Evolutionary conservation across 2,797 vertebrate genomes (phyloP).

Genomic region (Craterocephalus amniculus): DNA sequence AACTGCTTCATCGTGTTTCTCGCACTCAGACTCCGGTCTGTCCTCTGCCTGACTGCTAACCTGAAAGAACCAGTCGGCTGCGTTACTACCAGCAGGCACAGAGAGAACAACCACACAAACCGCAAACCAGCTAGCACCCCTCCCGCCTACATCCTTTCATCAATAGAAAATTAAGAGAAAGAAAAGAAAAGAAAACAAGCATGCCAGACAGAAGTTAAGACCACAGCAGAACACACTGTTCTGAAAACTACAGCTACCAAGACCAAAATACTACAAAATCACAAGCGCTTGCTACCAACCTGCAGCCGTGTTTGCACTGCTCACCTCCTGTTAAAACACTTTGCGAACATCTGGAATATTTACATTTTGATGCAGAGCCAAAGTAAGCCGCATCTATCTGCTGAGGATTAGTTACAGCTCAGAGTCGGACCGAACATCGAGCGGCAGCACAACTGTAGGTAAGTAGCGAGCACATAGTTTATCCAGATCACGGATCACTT

Average conservation of each 20-base stretch:
- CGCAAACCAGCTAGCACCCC: conserved; percentile 5
- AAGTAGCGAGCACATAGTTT: conserved; percentile 64
- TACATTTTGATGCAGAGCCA: no score
- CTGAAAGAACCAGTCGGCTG: conserved; percentile 17
- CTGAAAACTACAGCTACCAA: conserved; percentile 64
- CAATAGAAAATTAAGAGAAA: conserved; percentile 17
- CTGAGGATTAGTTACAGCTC: background rate
- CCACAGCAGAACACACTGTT: conserved; percentile 55
- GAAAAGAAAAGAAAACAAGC: conserved; percentile 41
- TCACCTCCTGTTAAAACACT: conserved; percentile 16
- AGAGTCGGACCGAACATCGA: conserved; percentile 13
- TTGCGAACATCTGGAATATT: background rate
- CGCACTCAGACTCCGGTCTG: conserved; percentile 19
- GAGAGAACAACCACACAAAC: conserved; percentile 32
- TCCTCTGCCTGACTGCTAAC: conserved; percentile 18
- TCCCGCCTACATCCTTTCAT: conserved; percentile 8
- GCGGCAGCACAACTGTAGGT: conserved; percentile 62
- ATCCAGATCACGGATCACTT: conserved; percentile 60
- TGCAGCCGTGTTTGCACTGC: conserved; percentile 60
- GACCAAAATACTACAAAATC: conserved; percentile 52
- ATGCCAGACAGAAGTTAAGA: conserved; percentile 71
- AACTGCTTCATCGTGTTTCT: conserved; percentile 9
- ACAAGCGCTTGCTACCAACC: conserved; percentile 74
- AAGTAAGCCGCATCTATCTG: background rate
- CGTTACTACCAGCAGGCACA: conserved; percentile 29